Conservation (phyloP, 2,113 vertebrate genomes). For the Paradoxurus hermaphroditus region DNA sequence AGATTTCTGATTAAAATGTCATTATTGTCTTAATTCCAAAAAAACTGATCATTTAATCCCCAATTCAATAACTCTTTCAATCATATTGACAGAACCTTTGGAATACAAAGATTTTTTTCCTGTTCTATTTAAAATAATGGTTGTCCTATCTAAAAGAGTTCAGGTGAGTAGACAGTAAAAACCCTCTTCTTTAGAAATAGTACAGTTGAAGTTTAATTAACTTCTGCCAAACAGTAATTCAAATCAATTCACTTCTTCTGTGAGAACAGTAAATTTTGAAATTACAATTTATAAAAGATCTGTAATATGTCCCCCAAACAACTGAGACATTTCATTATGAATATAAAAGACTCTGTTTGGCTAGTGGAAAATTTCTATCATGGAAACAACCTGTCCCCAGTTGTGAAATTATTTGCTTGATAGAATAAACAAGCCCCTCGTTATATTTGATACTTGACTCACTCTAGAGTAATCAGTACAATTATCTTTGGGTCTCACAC, state of each 20-base stretch:
- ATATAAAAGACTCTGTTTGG: neutral
- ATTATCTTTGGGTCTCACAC: neutral
- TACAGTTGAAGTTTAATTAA: neutral
- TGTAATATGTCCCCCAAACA: neutral
- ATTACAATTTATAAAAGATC: neutral
- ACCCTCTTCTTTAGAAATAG: neutral
- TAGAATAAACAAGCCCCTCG: neutral
- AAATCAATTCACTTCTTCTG: neutral
- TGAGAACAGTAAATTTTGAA: constrained; percentile 4
- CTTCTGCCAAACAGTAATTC: neutral
- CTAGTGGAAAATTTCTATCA: neutral
- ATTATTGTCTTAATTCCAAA: neutral
- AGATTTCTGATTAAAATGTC: neutral
- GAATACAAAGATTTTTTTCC: neutral
- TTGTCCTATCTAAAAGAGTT: neutral
- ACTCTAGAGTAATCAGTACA: neutral
- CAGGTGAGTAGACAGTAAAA: neutral
- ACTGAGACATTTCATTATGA: neutral
- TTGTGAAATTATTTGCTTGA: neutral
- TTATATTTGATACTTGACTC: neutral
- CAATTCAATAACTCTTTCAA: neutral
- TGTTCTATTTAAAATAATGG: neutral
- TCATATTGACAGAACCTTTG: neutral
- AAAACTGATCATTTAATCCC: neutral
- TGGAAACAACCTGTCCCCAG: neutral